Evolutionary conservation across 2,113 vertebrate genomes (phyloP), one percentile per base, ranked within the genome.

Genomic region (Malurus melanocephalus): DNA sequence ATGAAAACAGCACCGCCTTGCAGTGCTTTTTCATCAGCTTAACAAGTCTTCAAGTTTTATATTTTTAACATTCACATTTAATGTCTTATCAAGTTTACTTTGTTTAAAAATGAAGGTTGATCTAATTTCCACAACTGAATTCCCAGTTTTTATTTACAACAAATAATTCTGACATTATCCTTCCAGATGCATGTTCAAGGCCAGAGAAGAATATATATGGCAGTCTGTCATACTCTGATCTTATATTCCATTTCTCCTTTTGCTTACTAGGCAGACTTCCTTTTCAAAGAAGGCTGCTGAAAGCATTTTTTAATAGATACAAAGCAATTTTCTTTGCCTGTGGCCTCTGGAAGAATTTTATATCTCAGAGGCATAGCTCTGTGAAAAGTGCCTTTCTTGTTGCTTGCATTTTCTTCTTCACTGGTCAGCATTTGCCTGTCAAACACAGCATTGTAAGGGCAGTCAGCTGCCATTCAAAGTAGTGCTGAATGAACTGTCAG

Each of bases 91-190:
- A 43, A 82, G 46, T 53, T 85, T 52, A 61, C 10, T 55, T 62
- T n/a, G 8, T 48, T 51, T 73, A 89, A 80, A 80, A 53, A 67
- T 15, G 16, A 85, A 81, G 26, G 11, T 23, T 53, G 38, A 66
- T 79, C 45, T 88, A 26, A 71, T 76, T 92, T 92, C 57, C 49
- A 95, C 71, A 84, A 60, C n/a, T 87, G 65, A 90, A 73, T 73
- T 80, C 48, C 51, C 67, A 62, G 49, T 38, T 83, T 52, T 85
- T 91, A 85, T 90, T 96, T 94, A 78, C 56, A 88, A 84, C 26
- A 92, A 89, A 49, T 78, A 91, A 78, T 78, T 93, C 61, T 91
- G 84, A 85, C 33, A 68, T 91, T 95, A 74, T 62, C 65, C 40
- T 93, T 89, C 49, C 68, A 92, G 78, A 60, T 35, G 56, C 4